Percentiles rank a stretch among this genome's conserved stretches.
phyloP scores from a whole-genome alignment of 2,113 vertebrate species.

The Barbus barbus region DNA sequence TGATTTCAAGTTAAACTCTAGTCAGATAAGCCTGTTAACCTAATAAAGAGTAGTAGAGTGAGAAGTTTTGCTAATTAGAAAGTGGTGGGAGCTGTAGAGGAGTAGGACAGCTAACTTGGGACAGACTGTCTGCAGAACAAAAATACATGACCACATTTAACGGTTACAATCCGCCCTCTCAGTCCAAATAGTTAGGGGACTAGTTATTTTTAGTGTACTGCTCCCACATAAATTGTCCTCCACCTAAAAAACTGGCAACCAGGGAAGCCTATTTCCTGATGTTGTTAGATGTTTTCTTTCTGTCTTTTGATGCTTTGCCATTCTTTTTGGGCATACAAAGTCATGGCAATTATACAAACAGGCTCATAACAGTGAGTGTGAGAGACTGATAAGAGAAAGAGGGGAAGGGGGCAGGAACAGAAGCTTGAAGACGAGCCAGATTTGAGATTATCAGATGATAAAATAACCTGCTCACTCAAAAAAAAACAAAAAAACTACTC shows the following conservation, averaged over 20 bases:
- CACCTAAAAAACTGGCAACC: slow-evolving; percentile 34
- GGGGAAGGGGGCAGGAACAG: slow-evolving; percentile 61
- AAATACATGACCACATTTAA: slow-evolving; percentile 27
- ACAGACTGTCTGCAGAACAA: neutral
- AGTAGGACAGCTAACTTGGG: slow-evolving; percentile 18
- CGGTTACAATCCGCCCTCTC: slow-evolving; percentile 47
- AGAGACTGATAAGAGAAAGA: slow-evolving; percentile 73
- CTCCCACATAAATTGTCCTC: slow-evolving; percentile 66
- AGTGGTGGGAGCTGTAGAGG: neutral
- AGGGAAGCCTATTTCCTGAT: slow-evolving; percentile 43
- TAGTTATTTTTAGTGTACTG: slow-evolving; percentile 63
- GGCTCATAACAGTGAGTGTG: slow-evolving; percentile 62
- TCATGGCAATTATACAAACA: slow-evolving; percentile 65
- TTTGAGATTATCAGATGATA: slow-evolving; percentile 48
- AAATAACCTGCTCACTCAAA: slow-evolving; percentile 4
- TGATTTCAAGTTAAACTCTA: slow-evolving; percentile 30
- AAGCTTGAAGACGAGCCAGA: slow-evolving; percentile 63
- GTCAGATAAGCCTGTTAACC: slow-evolving; percentile 14
- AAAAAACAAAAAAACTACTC: neutral
- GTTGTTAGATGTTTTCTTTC: slow-evolving; percentile 58
- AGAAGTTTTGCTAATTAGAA: slow-evolving; percentile 23
- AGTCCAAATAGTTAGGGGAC: slow-evolving; percentile 63
- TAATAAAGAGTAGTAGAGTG: slow-evolving; percentile 1
- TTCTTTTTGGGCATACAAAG: slow-evolving; percentile 5
- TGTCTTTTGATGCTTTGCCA: slow-evolving; percentile 45